Conservation (phyloP, 2,113 vertebrate genomes). For the Stigmatopora argus region DNA sequence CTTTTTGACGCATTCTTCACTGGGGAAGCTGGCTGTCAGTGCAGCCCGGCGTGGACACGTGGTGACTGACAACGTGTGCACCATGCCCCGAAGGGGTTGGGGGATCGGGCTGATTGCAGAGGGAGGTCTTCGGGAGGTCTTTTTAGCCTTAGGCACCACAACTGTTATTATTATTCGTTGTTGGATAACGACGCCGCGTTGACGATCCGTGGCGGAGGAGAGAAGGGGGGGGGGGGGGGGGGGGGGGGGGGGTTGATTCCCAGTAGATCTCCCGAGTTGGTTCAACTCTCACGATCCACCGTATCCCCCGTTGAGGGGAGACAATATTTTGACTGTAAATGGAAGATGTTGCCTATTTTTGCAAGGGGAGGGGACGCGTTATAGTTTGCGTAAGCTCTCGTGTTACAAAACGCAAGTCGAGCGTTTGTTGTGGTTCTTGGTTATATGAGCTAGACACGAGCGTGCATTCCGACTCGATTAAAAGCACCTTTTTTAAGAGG, state of each 20-base stretch:
- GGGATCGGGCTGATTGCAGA: not conserved
- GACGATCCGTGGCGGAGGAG: not conserved
- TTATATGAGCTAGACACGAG: not conserved
- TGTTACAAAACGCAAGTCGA: conserved; percentile 41
- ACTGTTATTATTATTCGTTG: not conserved
- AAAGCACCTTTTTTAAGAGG: not conserved
- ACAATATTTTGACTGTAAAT: not conserved
- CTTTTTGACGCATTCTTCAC: conserved; percentile 63
- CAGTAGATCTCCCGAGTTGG: conserved; percentile 15
- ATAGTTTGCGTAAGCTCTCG: conserved; percentile 60
- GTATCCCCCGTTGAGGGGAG: not conserved
- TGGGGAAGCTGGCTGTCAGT: conserved; percentile 47
- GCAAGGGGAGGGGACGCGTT: conserved; percentile 38
- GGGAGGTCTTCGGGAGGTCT: not conserved
- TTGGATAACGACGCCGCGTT: not conserved
- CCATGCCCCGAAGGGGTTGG: not conserved
- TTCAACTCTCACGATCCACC: not conserved
- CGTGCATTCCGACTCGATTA: not conserved
- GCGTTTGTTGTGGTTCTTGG: not conserved
- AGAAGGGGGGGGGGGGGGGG: too few species aligned
- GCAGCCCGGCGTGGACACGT: conserved; percentile 50
- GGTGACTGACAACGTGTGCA: conserved; percentile 45
- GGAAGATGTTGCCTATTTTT: conserved; percentile 13
- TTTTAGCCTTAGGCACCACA: not conserved
- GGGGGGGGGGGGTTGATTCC: not conserved